A percentile compares a stretch with the other conserved stretches of the same genome.
Evolutionary conservation across 53 echinoderm and acorn worm genomes (phyloP).

Genomic region (Actinopyga echinites): DNA sequence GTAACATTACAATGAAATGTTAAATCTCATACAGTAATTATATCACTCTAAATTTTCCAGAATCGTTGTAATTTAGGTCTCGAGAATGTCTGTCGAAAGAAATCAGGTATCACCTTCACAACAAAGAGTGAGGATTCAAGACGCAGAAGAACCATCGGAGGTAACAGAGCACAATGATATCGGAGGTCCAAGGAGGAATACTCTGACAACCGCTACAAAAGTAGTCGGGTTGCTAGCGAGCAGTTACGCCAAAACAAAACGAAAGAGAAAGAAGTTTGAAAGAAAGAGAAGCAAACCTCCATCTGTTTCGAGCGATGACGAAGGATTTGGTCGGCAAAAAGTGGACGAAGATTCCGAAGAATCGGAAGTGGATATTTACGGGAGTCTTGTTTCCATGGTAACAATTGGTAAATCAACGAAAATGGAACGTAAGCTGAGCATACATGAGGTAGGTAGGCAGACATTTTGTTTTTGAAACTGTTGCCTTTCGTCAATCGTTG

Average conservation of each 20-base stretch:
- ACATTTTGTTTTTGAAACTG: too few relatives aligned
- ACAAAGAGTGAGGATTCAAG: too few relatives aligned
- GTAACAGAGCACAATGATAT: too few relatives aligned
- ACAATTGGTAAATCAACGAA: not conserved
- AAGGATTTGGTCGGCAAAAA: not conserved
- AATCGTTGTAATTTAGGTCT: too few relatives aligned
- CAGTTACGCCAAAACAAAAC: not conserved
- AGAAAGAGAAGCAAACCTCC: conserved; percentile 9
- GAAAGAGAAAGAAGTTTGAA: conserved; percentile 17
- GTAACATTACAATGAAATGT: too few relatives aligned
- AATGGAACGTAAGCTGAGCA: conserved; percentile 1
- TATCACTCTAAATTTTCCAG: too few relatives aligned
- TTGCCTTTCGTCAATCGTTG: too few relatives aligned
- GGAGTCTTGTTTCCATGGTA: conserved; percentile 32
- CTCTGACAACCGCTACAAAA: not conserved
- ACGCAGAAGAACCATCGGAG: too few relatives aligned
- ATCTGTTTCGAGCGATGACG: conserved; percentile 4
- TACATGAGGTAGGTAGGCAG: conserved; percentile 23
- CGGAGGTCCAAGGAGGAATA: too few relatives aligned
- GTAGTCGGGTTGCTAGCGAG: not conserved
- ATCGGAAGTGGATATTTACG: conserved; percentile 10
- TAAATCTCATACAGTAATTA: too few relatives aligned
- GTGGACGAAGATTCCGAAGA: conserved; percentile 10
- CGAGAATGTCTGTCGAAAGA: too few relatives aligned
- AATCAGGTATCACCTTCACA: too few relatives aligned